Evolutionary conservation across 2,888 invertebrate species (phyloP), one percentile per base, ranked within the genome.

Genomic region (Seladonia tumulorum): DNA sequence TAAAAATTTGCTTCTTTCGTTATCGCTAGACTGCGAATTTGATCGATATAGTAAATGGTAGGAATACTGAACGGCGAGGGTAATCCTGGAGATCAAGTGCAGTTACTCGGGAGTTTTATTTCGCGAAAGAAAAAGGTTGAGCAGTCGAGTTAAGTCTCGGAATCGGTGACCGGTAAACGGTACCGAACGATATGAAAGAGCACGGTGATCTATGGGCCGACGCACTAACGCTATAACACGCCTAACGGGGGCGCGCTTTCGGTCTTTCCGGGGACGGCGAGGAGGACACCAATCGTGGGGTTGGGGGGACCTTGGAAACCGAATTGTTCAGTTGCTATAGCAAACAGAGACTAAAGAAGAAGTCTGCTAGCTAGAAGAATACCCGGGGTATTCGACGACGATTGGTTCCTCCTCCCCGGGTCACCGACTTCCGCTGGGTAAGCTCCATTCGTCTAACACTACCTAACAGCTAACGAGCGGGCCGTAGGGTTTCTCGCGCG

Each of bases 371-470:
- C 35, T 39, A 10, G 10, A 39, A 68, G 35, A 68, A 18, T 18
- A 22, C 22, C 68, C 10, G 12, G 18, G 22, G 22, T 35, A 39
- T 70, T 42, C 42, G 70, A 42, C 5, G n/a, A 71, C 86, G 86
- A 79, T 82, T 74, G 77, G 25, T 72, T 71, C 86, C 83, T 83
- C 68, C 73, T 42, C 42, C 39, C 81, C 76, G 80, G 76, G 71
- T 60, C 76, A 35, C 73, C 79, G 74, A 89, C 80, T 86, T 73
- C 83, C 47, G 81, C 81, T 49, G 81, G 63, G 78, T 49, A 85
- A 73, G 71, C 74, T 70, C 63, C 76, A 68, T 76, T 25, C 84
- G 35, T 71, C 77, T 90, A 90, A 89, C 86, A 80, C 80, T 85
- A 78, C 80, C 83, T 77, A 77, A 77, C 77, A 79, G 72, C 83